These are phyloP conservation scores for Lipotes vexillifer DNA, from an alignment of 2,113 vertebrate genomes.

Conservation along the genomic window DNA sequence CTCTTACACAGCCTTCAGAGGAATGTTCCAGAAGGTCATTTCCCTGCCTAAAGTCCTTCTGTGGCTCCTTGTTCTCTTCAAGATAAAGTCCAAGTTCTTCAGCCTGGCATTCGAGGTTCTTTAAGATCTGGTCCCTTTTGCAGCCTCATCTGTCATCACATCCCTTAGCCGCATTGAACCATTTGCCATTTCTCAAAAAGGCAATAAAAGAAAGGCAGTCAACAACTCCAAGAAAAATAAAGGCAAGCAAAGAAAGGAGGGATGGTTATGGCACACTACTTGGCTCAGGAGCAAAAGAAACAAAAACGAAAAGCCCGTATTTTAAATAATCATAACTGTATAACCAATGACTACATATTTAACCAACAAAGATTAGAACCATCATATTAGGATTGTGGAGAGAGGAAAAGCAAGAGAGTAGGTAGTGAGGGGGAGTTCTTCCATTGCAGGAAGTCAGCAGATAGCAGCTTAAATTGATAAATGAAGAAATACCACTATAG, in stretches of 20 bases:
- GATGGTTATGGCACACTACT: background rate
- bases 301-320: background rate
- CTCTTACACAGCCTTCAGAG: background rate
- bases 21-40: slow-evolving; percentile 8
- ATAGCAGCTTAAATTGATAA: background rate
- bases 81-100: background rate
- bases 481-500: background rate
- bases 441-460: background rate
- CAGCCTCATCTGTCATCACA: background rate
- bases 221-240: slow-evolving; percentile 9
- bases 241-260: background rate
- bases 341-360: background rate
- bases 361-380: background rate
- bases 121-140: background rate
- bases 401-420: background rate
- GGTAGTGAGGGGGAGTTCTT: background rate
- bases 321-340: background rate
- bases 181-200: background rate
- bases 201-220: background rate
- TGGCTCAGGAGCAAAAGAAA: background rate
- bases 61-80: background rate
- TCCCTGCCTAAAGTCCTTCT: background rate
- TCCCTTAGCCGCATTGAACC: background rate
- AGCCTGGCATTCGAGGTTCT: background rate
- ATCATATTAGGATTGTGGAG: background rate